Evolutionary conservation across 2,888 invertebrate genomes (phyloP).

Genomic region (Hypolimnas misippus): DNA sequence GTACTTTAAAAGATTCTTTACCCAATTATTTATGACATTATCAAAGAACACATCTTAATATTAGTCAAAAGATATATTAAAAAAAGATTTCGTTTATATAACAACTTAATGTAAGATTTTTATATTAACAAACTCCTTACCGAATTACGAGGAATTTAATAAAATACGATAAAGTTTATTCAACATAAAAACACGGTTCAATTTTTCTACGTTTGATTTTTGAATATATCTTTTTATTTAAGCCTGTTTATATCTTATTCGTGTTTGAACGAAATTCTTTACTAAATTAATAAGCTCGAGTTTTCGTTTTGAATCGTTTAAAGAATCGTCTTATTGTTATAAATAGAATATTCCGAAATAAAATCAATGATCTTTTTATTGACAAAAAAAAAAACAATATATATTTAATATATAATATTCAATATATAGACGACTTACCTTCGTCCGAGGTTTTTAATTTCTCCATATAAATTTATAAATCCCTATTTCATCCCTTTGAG

Average conservation of each 20-base stretch:
- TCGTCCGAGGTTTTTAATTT: no score
- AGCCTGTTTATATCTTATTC: slow-evolving; percentile 1
- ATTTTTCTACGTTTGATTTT: background rate
- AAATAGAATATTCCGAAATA: background rate
- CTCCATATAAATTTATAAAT: no score
- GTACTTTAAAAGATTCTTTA: no score
- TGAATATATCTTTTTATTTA: background rate
- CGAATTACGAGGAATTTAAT: slow-evolving; percentile 5
- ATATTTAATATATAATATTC: no score
- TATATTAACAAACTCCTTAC: slow-evolving; percentile 3
- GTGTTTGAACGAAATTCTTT: background rate
- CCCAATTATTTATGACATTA: no score
- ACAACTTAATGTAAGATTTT: background rate
- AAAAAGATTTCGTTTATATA: background rate
- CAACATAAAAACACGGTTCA: background rate
- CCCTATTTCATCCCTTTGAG: no score
- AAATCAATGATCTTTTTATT: no score
- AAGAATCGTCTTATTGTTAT: background rate
- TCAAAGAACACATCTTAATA: no score
- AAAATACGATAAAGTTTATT: background rate
- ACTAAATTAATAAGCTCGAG: background rate
- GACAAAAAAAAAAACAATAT: no score
- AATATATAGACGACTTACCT: no score
- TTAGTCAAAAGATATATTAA: no score
- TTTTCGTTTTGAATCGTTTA: background rate